Percentiles rank a stretch among this genome's conserved stretches.
Evolutionary conservation across 1,140 invertebrate genomes (phyloP).

Genomic region (Pseudomyrmex dendroicus): DNA sequence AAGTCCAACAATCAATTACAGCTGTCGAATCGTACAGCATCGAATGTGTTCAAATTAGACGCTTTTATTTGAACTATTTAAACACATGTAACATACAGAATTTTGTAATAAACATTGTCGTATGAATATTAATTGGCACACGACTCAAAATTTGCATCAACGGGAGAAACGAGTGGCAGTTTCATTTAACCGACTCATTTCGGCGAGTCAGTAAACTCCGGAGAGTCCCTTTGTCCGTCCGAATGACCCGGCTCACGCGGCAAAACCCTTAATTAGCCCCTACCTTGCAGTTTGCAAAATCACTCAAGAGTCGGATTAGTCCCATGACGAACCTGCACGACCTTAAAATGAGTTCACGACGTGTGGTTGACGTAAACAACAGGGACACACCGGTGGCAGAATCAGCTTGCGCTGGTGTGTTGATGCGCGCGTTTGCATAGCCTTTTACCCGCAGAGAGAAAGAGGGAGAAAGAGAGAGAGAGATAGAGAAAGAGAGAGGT

Average conservation of each 20-base stretch:
- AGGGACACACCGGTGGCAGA: slow-evolving; percentile 1
- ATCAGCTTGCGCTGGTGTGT: neutral
- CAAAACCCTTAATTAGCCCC: slow-evolving; percentile 70
- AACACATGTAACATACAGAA: neutral
- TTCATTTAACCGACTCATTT: slow-evolving; percentile 45
- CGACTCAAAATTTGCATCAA: slow-evolving; percentile 8
- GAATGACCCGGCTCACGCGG: slow-evolving; percentile 20
- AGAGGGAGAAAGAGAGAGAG: slow-evolving; percentile 2
- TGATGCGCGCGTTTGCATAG: slow-evolving; percentile 42
- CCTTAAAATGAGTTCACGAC: slow-evolving; percentile 71
- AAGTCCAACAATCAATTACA: neutral
- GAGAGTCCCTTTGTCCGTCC: slow-evolving; percentile 10
- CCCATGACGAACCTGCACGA: slow-evolving; percentile 62
- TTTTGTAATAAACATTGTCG: neutral
- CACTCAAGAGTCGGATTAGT: slow-evolving; percentile 72
- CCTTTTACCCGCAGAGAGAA: slow-evolving; percentile 62
- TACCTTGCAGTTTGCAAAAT: slow-evolving; percentile 68
- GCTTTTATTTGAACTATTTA: neutral
- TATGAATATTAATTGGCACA: neutral
- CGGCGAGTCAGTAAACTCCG: neutral
- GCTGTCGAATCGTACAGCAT: neutral
- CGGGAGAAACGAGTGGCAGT: neutral
- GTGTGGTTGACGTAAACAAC: slow-evolving; percentile 12
- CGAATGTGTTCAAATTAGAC: neutral
- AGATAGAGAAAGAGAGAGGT: slow-evolving; percentile 55